Evolutionary conservation across 2,113 vertebrate species (phyloP), one percentile per base, ranked within the genome.

Genomic region (Thinocorus orbignyianus): DNA sequence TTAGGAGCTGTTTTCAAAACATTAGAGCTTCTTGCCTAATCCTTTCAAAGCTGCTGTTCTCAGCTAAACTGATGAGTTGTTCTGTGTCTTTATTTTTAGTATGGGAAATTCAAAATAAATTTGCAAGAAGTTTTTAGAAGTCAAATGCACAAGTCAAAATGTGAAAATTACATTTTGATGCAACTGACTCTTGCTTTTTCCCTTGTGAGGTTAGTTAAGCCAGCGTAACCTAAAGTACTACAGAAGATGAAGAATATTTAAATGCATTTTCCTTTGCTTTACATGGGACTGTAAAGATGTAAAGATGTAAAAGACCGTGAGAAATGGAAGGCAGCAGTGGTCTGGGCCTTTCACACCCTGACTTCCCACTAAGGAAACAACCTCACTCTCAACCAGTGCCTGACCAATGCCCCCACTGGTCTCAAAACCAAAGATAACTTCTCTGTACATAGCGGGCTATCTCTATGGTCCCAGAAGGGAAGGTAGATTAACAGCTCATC

Each of bases 1-100:
- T 96, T 88, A 93, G 49, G 57, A 76, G 37, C 42, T 96, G 69
- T 94, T 96, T 95, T 81, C 89, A 90, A 95, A 96, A 96, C 88
- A 87, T 35, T 13, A 49, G 58, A 68, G 76, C 35, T 87, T 51
- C 80, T 88, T 70, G 69, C 69, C 88, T 93, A 68, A 86, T 96
- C 65, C 81, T 95, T 88, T 87, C 86, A 88, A 92, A 93, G 68
- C 19, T 94, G 93, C 91, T 90, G 60, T 74, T 96, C 88, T 96
- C 96, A 96, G 81, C 72, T 89, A 95, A 94, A 86, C 37, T 39
- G 65, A 93, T 74, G 66, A 94, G 66, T 55, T 68, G 60, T 62
- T 79, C 65, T 60, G 19, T 90, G 74, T 48, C 46, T 92, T 93
- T 91, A 91, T 88, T 95, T 92, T 93, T 89, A 94, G 65, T 35